Evolutionary conservation across 2,797 vertebrate species (phyloP).

Genomic region (Haliaeetus albicilla): DNA sequence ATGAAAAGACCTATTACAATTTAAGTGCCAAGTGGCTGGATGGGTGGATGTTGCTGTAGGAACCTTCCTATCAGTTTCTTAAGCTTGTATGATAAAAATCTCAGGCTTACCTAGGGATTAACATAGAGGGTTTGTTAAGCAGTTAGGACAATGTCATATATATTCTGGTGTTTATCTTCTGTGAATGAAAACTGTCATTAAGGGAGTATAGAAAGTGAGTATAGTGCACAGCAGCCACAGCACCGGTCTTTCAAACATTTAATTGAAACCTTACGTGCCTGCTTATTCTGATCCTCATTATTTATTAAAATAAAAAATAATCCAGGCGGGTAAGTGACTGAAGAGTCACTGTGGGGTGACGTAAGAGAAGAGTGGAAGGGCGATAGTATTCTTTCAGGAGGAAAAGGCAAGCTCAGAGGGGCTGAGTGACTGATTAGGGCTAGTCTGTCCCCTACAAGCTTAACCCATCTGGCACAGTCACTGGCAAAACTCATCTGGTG

Average conservation of each 20-base stretch:
- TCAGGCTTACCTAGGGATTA: not conserved
- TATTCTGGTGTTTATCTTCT: not conserved
- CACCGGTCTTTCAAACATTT: not conserved
- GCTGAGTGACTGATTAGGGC: not conserved
- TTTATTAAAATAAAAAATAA: not conserved
- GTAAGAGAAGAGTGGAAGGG: not conserved
- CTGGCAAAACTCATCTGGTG: not conserved
- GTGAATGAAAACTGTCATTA: not conserved
- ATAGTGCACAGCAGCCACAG: not conserved
- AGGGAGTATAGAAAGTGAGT: not conserved
- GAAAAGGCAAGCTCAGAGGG: not conserved
- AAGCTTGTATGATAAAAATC: slow-evolving; percentile 8
- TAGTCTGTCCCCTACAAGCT: not conserved
- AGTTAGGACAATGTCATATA: not conserved
- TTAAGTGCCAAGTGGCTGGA: not conserved
- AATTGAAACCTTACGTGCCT: not conserved
- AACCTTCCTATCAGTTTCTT: not conserved
- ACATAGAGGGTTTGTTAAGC: not conserved
- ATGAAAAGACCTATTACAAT: not conserved
- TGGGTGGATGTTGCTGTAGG: not conserved
- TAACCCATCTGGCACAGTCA: not conserved
- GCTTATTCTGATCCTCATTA: not conserved
- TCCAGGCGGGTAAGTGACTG: not conserved
- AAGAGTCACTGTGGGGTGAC: not conserved
- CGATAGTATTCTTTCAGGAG: not conserved